phyloP scores from a whole-genome alignment of 1,140 invertebrate genomes.

The Megalonaias nervosa region DNA sequence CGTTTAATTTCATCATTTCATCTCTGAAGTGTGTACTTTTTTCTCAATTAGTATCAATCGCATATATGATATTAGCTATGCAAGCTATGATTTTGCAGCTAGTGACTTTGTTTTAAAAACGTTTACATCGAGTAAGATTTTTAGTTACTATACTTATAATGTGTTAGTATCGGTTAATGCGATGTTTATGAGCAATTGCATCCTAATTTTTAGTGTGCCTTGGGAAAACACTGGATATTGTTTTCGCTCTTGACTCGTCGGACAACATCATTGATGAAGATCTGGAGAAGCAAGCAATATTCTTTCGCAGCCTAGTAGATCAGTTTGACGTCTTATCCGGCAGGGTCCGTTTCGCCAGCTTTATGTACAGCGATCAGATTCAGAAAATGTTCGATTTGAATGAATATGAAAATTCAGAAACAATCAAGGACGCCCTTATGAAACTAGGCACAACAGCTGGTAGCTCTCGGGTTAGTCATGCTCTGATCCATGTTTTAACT shows the following conservation, averaged over 20 bases:
- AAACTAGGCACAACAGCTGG: slow-evolving; percentile 40
- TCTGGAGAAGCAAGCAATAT: slow-evolving; percentile 49
- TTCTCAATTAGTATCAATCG: no score
- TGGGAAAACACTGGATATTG: slow-evolving; percentile 46
- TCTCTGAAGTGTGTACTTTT: no score
- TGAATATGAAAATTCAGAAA: slow-evolving; percentile 36
- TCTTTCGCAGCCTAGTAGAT: slow-evolving; percentile 42
- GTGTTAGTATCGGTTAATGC: no score
- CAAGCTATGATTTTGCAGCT: no score
- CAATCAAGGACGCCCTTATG: slow-evolving; percentile 33
- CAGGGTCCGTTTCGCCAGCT: slow-evolving; percentile 42
- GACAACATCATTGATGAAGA: slow-evolving; percentile 38
- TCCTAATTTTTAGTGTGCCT: slow-evolving; percentile 40
- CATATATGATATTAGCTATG: no score
- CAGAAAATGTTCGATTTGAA: slow-evolving; percentile 43
- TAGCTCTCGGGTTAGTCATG: slow-evolving; percentile 35
- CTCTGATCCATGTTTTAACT: slow-evolving; percentile 47
- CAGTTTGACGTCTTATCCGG: slow-evolving; percentile 41
- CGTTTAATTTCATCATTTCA: no score
- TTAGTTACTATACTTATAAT: no score
- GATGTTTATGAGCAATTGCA: not conserved
- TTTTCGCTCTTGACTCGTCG: slow-evolving; percentile 57
- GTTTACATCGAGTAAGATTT: no score
- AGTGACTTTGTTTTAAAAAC: no score
- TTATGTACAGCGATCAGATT: slow-evolving; percentile 47